Evolutionary conservation across 1,140 invertebrate species (phyloP).

Genomic region (Drosophila tropicalis): DNA sequence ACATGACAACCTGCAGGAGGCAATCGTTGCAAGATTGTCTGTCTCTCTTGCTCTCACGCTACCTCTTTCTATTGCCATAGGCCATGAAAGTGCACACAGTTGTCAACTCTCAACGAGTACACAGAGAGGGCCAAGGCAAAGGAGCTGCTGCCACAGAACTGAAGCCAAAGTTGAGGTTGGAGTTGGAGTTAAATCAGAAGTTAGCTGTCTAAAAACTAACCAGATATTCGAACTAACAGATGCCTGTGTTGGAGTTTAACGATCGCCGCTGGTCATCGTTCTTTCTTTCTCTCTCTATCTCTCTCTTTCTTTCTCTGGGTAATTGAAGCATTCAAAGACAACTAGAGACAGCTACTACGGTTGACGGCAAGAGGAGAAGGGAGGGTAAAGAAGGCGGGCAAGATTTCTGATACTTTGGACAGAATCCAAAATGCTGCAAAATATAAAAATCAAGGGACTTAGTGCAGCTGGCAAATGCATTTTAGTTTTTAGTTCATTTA

Average conservation of each 20-base stretch:
- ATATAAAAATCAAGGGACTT: background rate
- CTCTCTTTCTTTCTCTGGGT: conserved; percentile 31
- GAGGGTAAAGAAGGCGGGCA: background rate
- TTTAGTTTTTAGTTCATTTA: conserved; percentile 15
- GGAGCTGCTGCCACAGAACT: background rate
- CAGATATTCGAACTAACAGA: conserved; percentile 26
- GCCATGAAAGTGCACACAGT: conserved; percentile 75
- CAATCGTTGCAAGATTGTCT: conserved; percentile 44
- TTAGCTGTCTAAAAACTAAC: conserved; percentile 5
- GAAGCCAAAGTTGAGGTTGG: conserved; percentile 2
- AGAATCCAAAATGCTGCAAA: background rate
- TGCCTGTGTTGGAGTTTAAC: conserved; percentile 52
- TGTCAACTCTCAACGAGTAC: conserved; percentile 62
- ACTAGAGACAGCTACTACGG: conserved; percentile 12
- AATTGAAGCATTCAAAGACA: conserved; percentile 61
- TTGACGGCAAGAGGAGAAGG: background rate
- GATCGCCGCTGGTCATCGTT: conserved; percentile 56
- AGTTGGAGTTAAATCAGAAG: conserved; percentile 14
- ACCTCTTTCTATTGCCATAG: conserved; percentile 44
- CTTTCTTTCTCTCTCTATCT: background rate
- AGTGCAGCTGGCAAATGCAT: conserved; percentile 31
- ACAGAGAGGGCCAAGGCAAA: conserved; percentile 14
- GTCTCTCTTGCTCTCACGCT: background rate
- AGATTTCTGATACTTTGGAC: background rate
- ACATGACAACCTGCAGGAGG: conserved; percentile 71